Conservation (phyloP, 2,113 vertebrate genomes). For the Condylura cristata region DNA sequence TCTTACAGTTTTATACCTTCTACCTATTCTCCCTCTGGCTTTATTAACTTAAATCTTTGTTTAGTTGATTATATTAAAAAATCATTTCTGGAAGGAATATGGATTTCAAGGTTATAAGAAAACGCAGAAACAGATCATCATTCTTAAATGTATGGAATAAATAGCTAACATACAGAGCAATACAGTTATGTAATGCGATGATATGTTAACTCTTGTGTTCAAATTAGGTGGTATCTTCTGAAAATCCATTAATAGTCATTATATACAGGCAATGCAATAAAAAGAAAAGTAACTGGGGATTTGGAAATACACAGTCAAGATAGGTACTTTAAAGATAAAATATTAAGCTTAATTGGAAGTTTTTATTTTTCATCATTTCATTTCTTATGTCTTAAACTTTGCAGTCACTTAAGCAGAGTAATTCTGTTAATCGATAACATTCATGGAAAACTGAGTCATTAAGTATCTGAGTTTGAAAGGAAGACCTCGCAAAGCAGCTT, state of each 20-base stretch:
- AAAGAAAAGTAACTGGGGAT: accelerated
- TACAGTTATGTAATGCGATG: not conserved
- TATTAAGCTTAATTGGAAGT: slow-evolving; percentile 17
- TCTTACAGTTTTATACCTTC: not conserved
- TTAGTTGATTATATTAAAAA: not conserved
- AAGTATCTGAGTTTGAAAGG: slow-evolving; percentile 58
- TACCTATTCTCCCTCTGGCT: not conserved
- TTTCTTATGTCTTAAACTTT: slow-evolving; percentile 32
- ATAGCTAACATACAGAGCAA: not conserved
- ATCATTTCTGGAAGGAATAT: not conserved
- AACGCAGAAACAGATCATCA: not conserved
- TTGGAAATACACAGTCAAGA: not conserved
- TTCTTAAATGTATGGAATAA: not conserved
- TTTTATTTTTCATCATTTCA: slow-evolving; percentile 47
- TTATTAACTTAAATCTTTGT: not conserved
- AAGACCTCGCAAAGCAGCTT: slow-evolving; percentile 71
- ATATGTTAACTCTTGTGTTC: slow-evolving; percentile 32
- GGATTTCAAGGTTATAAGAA: not conserved
- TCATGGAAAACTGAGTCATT: slow-evolving; percentile 71
- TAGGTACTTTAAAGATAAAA: not conserved
- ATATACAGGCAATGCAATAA: not conserved
- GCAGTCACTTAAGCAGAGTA: not conserved
- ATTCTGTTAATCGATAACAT: slow-evolving; percentile 64
- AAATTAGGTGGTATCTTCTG: not conserved
- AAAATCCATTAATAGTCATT: not conserved